A percentile compares a stretch with the other conserved stretches of the same genome.
Conservation (phyloP, 2,888 invertebrate genomes). For the Apocheima hispidaria region DNA sequence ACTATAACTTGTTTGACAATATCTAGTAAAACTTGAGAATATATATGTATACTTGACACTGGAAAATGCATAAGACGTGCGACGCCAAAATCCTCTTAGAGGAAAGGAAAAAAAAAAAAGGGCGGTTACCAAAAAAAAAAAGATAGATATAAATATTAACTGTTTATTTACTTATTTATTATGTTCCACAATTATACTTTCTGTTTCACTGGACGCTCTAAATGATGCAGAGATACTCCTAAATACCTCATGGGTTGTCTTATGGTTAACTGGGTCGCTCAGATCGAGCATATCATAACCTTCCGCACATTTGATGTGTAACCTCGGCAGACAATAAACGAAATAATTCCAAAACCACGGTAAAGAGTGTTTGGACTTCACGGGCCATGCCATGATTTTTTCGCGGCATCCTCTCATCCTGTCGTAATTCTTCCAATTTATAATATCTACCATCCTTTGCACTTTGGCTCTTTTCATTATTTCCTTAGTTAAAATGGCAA, state of each 20-base stretch:
- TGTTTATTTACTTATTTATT: not conserved
- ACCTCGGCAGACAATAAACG: not conserved
- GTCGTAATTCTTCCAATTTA: not conserved
- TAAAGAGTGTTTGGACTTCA: too few species aligned
- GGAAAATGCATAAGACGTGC: too few species aligned
- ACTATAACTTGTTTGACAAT: too few species aligned
- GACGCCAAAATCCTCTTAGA: too few species aligned
- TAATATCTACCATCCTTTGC: not conserved
- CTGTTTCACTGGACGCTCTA: not conserved
- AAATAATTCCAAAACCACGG: not conserved
- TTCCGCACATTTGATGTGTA: not conserved
- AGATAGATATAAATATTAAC: too few species aligned
- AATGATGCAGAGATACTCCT: not conserved
- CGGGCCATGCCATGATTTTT: too few species aligned
- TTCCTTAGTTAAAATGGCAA: not conserved
- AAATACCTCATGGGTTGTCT: not conserved
- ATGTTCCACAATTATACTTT: not conserved
- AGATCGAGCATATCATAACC: not conserved
- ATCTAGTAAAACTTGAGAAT: too few species aligned
- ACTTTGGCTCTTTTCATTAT: not conserved
- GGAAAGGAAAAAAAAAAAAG: too few species aligned
- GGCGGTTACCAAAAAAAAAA: too few species aligned
- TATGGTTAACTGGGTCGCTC: not conserved
- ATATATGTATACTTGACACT: too few species aligned
- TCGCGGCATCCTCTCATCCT: not conserved